Conservation (phyloP, 2,888 invertebrate species). For the Lucinisca nassula region DNA sequence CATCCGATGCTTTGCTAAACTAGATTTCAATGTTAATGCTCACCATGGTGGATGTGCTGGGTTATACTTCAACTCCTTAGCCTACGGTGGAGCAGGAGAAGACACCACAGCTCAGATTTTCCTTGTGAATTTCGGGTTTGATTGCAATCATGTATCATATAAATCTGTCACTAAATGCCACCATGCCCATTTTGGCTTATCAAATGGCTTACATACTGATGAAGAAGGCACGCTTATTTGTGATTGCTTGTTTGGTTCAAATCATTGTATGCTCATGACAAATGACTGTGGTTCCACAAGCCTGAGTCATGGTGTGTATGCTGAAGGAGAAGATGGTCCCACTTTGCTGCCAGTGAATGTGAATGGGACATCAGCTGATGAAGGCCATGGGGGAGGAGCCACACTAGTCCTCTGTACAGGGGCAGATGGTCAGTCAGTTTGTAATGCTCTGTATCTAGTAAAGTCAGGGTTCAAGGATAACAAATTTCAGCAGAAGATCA, state of each 20-base stretch:
- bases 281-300: slow-evolving; percentile 73
- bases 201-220: slow-evolving; percentile 60
- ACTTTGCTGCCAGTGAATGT: slow-evolving; percentile 67
- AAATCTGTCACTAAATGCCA: slow-evolving; percentile 60
- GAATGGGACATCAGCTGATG: slow-evolving; percentile 55
- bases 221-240: slow-evolving; percentile 75
- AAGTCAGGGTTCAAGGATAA: slow-evolving; percentile 75
- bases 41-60: slow-evolving; percentile 75
- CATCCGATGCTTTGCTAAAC: slow-evolving; percentile 66
- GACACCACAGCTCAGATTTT: slow-evolving; percentile 73
- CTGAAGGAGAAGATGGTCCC: slow-evolving; percentile 37
- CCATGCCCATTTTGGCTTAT: slow-evolving; percentile 76
- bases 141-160: slow-evolving; percentile 70
- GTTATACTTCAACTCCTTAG: slow-evolving; percentile 68
- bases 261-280: slow-evolving; percentile 73
- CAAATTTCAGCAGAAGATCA: slow-evolving; percentile 51
- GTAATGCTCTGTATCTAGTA: slow-evolving; percentile 72
- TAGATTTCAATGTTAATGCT: slow-evolving; percentile 74
- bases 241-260: slow-evolving; percentile 75
- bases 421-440: slow-evolving; percentile 27
- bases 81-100: slow-evolving; percentile 72
- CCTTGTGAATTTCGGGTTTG: slow-evolving; percentile 75
- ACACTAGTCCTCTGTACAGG: slow-evolving; percentile 76
- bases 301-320: slow-evolving; percentile 72
- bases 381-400: slow-evolving; percentile 60